Evolutionary conservation across 2,113 vertebrate species (phyloP).

Genomic region (Athene cunicularia): DNA sequence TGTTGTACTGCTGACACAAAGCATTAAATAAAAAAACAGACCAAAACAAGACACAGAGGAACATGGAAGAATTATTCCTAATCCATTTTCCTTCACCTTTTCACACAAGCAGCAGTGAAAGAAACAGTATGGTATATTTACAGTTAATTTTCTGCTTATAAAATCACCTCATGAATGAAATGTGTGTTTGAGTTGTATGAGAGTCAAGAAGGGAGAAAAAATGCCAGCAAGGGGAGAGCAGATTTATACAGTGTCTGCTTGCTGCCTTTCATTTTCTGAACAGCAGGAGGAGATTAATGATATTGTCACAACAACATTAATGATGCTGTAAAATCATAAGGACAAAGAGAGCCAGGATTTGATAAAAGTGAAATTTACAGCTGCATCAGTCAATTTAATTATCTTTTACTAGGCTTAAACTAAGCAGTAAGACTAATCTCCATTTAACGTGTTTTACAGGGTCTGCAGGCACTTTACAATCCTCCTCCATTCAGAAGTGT

Average conservation of each 20-base stretch:
- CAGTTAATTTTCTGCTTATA: background rate
- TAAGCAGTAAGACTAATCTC: constrained; percentile 77
- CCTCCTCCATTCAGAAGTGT: constrained; percentile 75
- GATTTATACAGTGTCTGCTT: background rate
- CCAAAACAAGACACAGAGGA: background rate
- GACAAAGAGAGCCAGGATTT: constrained; percentile 62
- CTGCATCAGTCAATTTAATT: constrained; percentile 81
- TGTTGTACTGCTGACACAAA: background rate
- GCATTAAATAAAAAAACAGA: background rate
- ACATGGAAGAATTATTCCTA: background rate
- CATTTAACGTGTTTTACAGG: constrained; percentile 72
- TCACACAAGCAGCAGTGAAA: background rate
- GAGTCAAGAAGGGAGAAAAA: background rate
- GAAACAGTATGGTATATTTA: background rate
- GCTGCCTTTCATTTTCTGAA: background rate
- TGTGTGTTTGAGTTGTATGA: background rate
- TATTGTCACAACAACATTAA: constrained; percentile 72
- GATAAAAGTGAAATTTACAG: constrained; percentile 82
- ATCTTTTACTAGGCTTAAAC: constrained; percentile 79
- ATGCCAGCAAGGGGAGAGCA: background rate
- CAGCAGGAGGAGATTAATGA: constrained; percentile 55
- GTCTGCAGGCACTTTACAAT: constrained; percentile 77
- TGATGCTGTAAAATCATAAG: constrained; percentile 81
- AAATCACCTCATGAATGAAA: background rate
- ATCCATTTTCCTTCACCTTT: background rate